Evolutionary conservation across 2,797 vertebrate species (phyloP).

Genomic region (Onychomys arenicola): DNA sequence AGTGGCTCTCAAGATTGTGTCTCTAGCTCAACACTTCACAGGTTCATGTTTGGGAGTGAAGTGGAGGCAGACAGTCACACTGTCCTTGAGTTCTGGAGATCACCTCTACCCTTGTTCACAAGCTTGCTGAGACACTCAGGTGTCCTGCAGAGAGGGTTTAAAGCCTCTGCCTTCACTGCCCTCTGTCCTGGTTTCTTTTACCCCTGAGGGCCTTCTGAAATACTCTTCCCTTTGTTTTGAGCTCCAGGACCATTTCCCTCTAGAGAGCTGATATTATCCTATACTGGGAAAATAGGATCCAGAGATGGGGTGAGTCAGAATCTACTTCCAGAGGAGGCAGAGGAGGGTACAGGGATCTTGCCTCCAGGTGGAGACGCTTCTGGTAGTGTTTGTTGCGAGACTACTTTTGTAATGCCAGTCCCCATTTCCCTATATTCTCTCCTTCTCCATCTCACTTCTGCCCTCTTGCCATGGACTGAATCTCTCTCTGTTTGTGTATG

Average conservation of each 20-base stretch:
- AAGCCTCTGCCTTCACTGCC: background rate
- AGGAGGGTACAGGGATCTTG: background rate
- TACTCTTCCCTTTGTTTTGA: background rate
- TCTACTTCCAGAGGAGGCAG: background rate
- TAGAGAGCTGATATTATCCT: background rate
- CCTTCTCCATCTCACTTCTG: background rate
- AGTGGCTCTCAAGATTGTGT: background rate
- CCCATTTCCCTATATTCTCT: background rate
- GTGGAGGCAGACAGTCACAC: background rate
- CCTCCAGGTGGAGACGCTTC: background rate
- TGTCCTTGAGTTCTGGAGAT: background rate
- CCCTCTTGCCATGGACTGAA: background rate
- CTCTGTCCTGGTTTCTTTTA: background rate
- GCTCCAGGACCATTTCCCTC: background rate
- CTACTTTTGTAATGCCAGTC: no score
- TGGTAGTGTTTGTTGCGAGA: background rate
- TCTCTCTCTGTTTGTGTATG: background rate
- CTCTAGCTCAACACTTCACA: background rate
- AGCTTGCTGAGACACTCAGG: no score
- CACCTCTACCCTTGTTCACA: background rate
- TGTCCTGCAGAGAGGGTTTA: background rate
- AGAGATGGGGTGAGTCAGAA: background rate
- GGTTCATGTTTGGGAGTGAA: background rate
- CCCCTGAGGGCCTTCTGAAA: background rate
- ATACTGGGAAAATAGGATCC: background rate